Conservation (phyloP, 2,113 vertebrate genomes). For the Mugil cephalus region DNA sequence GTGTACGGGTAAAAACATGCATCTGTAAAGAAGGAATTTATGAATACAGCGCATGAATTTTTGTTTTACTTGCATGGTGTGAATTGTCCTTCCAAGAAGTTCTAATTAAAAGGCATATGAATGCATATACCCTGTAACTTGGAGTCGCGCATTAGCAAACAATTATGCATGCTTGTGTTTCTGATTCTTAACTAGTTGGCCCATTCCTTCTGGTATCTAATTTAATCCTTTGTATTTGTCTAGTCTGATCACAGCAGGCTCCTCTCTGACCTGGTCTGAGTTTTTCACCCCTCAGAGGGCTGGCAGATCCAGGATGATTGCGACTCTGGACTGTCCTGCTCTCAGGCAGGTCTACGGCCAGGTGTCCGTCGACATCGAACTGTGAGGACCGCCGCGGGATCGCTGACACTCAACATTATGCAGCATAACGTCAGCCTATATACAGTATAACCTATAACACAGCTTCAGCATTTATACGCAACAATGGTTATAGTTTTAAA, state of each 20-base stretch:
- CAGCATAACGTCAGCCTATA: background rate
- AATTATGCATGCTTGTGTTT: no score
- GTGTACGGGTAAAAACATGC: no score
- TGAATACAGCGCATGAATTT: no score
- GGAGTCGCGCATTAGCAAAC: no score
- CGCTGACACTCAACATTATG: background rate
- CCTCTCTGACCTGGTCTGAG: constrained; percentile 88
- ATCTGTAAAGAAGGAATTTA: no score
- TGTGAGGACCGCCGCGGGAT: constrained; percentile 40
- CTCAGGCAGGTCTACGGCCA: constrained; percentile 92
- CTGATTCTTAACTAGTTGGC: background rate
- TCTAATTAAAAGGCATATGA: no score
- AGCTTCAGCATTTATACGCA: constrained; percentile 13
- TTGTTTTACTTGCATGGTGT: no score
- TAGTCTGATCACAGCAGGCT: constrained; percentile 85
- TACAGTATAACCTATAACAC: background rate
- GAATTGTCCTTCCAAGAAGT: no score
- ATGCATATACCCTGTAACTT: no score
- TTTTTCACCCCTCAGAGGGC: constrained; percentile 79
- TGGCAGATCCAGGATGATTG: constrained; percentile 88
- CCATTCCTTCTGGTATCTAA: background rate
- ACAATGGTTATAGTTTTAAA: background rate
- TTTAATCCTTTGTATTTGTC: background rate
- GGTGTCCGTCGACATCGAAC: constrained; percentile 68
- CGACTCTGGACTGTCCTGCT: constrained; percentile 88